These are phyloP conservation scores for Perizoma flavofasciatum DNA, from an alignment of 2,888 invertebrate species.

Conservation along the genomic window DNA sequence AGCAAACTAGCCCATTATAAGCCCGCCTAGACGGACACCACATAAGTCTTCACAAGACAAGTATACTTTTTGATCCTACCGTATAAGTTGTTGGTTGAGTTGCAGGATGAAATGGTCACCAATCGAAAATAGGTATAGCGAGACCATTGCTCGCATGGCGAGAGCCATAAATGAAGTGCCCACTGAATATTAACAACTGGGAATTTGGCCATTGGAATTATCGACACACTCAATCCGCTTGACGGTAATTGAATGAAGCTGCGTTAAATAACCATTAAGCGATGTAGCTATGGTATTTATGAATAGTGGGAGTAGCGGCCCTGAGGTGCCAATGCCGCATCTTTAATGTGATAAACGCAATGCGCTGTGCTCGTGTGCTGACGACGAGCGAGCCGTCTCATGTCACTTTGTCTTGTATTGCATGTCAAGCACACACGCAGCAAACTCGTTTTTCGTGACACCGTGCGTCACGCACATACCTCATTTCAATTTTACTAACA, in stretches of 20 bases:
- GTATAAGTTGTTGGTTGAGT: conserved; percentile 41
- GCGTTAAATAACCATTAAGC: conserved; percentile 78
- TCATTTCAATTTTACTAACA: conserved; percentile 59
- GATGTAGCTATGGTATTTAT: conserved; percentile 71
- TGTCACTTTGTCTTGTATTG: conserved; percentile 50
- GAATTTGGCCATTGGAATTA: conserved; percentile 72
- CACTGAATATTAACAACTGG: conserved; percentile 66
- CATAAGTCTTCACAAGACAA: too few relatives aligned
- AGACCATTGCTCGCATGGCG: conserved; percentile 57
- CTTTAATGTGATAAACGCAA: conserved; percentile 40
- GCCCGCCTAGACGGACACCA: too few relatives aligned
- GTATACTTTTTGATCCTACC: too few relatives aligned
- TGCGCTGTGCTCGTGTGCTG: conserved; percentile 3
- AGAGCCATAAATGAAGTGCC: conserved; percentile 69
- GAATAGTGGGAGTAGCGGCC: conserved; percentile 49
- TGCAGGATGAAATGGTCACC: conserved; percentile 65
- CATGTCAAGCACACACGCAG: conserved; percentile 46
- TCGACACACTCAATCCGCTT: conserved; percentile 70
- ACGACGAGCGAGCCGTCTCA: conserved; percentile 22
- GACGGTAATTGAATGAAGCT: conserved; percentile 74
- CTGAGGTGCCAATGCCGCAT: conserved; percentile 43
- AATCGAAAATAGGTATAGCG: conserved; percentile 55
- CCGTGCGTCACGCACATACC: conserved; percentile 61
- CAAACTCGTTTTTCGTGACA: conserved; percentile 60
- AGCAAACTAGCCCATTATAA: too few relatives aligned